These are phyloP conservation scores for Psilopsiagon aurifrons DNA, from an alignment of 2,113 vertebrate genomes.

Conservation along the genomic window DNA sequence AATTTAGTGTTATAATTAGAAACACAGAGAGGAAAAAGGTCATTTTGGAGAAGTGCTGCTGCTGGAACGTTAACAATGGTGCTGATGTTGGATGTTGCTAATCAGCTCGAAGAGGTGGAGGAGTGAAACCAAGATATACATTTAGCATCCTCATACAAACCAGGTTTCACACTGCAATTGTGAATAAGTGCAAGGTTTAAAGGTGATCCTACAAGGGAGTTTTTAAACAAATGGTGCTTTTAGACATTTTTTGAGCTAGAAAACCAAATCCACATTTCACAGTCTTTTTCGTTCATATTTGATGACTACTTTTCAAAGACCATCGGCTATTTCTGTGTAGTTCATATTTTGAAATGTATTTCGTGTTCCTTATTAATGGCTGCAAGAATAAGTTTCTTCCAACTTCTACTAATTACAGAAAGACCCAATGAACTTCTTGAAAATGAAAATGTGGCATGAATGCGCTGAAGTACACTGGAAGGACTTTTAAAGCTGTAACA, in stretches of 20 bases:
- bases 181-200: background rate
- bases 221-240: background rate
- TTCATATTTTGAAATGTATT: background rate
- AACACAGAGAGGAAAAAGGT: conserved; percentile 44
- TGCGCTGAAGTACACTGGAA: background rate
- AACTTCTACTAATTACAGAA: background rate
- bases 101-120: conserved; percentile 26
- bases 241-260: background rate
- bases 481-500: background rate
- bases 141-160: conserved; percentile 22
- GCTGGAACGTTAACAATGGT: conserved; percentile 4
- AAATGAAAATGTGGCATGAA: background rate
- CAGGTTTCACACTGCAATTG: background rate
- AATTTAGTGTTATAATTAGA: conserved; percentile 56
- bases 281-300: background rate
- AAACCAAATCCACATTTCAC: background rate
- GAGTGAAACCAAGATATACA: conserved; percentile 15
- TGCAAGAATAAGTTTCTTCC: background rate
- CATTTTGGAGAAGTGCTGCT: conserved; percentile 41
- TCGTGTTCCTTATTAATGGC: background rate
- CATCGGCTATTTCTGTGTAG: background rate
- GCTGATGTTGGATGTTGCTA: conserved; percentile 41
- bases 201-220: background rate
- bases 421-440: background rate
- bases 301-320: background rate